A percentile compares a stretch with the other conserved stretches of the same genome.
phyloP scores from a whole-genome alignment of 2,113 vertebrate genomes.

The Tragelaphus imberbis region DNA sequence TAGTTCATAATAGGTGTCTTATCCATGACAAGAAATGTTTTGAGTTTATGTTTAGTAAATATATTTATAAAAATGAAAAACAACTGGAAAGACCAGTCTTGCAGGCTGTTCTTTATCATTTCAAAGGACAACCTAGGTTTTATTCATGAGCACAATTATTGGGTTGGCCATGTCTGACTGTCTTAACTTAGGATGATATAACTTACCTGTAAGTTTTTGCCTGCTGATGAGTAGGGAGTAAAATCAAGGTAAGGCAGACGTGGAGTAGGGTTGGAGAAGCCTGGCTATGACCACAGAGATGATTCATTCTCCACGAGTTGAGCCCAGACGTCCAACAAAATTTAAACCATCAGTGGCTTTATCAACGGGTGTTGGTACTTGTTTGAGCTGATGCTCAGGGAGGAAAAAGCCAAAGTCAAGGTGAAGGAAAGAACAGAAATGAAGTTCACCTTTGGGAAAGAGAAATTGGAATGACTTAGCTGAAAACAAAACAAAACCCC shows the following conservation, averaged over 20 bases:
- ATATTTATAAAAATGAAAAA: constrained; percentile 41
- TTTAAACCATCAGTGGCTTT: neutral
- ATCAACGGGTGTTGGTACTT: neutral
- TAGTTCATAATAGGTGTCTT: constrained; percentile 70
- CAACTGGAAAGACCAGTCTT: constrained; percentile 11
- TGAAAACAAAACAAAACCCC: neutral
- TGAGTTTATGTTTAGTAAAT: constrained; percentile 57
- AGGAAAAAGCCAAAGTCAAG: neutral
- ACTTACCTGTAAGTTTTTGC: neutral
- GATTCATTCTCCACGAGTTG: neutral
- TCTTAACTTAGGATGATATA: neutral
- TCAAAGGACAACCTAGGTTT: constrained; percentile 43
- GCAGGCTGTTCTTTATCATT: constrained; percentile 53
- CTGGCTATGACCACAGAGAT: neutral
- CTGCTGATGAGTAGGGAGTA: neutral
- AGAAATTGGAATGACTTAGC: neutral
- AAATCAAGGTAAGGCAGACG: neutral
- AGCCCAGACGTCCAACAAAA: neutral
- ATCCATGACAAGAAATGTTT: constrained; percentile 59
- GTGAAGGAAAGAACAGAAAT: neutral
- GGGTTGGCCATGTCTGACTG: neutral
- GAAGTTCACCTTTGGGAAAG: neutral
- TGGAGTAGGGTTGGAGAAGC: neutral
- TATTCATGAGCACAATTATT: constrained; percentile 40
- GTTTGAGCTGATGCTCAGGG: neutral